A percentile compares a stretch with the other conserved stretches of the same genome.
These are phyloP conservation scores for Proterorhinus semilunaris DNA, from an alignment of 2,113 vertebrate species.

Conservation along the genomic window DNA sequence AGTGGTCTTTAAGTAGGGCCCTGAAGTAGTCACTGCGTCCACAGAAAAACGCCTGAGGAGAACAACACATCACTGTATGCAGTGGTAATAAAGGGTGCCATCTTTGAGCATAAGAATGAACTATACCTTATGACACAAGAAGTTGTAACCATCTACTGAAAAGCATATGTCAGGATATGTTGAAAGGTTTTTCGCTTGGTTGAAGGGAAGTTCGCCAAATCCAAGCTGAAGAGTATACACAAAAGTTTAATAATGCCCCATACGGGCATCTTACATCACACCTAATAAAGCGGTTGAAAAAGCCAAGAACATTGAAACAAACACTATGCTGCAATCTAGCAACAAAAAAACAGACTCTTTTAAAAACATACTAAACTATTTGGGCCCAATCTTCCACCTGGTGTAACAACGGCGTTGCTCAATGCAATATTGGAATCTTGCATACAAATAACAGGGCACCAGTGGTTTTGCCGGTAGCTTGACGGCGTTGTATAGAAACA, in stretches of 20 bases:
- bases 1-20: conserved; percentile 92
- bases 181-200: conserved; percentile 84
- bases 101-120: not conserved
- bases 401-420: too few species aligned
- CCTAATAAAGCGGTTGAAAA: too few species aligned
- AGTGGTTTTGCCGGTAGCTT: too few species aligned
- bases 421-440: too few species aligned
- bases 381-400: too few species aligned
- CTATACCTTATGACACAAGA: conserved; percentile 92
- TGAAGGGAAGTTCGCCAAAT: conserved; percentile 91
- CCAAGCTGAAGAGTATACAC: conserved; percentile 79
- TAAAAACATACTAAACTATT: too few species aligned
- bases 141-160: conserved; percentile 83
- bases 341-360: too few species aligned
- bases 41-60: conserved; percentile 90
- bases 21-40: conserved; percentile 97
- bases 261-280: too few species aligned
- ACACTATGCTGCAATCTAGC: not conserved
- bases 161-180: conserved; percentile 93
- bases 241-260: not conserved
- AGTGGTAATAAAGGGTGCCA: not conserved
- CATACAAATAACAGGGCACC: too few species aligned
- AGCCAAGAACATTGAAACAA: not conserved
- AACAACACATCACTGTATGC: conserved; percentile 16
- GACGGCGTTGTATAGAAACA: too few species aligned